These are phyloP conservation scores for Sebastes vulpes DNA, from an alignment of 2,797 vertebrate genomes.

Conservation along the genomic window DNA sequence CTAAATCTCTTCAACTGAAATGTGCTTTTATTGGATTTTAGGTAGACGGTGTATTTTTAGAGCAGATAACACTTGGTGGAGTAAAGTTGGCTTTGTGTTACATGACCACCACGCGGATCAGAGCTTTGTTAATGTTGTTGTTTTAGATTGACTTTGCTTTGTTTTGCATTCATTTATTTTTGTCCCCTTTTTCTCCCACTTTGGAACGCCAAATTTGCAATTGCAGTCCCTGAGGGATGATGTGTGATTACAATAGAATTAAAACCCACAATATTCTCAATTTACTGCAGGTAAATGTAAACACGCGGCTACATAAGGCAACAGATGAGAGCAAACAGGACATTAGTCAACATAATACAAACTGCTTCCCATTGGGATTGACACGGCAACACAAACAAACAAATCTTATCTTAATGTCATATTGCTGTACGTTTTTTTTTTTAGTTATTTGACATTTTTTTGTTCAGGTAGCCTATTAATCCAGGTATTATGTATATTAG, in stretches of 20 bases:
- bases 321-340: neutral
- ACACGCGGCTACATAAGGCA: neutral
- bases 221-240: neutral
- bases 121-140: neutral
- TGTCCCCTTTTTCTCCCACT: neutral
- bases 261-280: neutral
- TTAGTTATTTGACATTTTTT: too few relatives aligned
- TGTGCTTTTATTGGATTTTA: constrained; percentile 44
- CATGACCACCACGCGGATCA: neutral
- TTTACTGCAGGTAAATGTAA: neutral
- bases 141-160: neutral
- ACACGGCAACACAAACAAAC: neutral
- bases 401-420: neutral
- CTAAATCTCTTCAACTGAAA: constrained; percentile 48
- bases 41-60: constrained; percentile 1
- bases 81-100: neutral
- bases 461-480: too few relatives aligned
- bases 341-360: neutral
- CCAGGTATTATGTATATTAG: too few relatives aligned
- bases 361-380: neutral
- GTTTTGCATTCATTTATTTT: neutral
- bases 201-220: neutral
- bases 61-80: neutral
- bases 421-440: neutral
- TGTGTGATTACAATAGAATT: neutral